phyloP scores from a whole-genome alignment of 2,888 invertebrate genomes.

The Drosophila emarginata region DNA sequence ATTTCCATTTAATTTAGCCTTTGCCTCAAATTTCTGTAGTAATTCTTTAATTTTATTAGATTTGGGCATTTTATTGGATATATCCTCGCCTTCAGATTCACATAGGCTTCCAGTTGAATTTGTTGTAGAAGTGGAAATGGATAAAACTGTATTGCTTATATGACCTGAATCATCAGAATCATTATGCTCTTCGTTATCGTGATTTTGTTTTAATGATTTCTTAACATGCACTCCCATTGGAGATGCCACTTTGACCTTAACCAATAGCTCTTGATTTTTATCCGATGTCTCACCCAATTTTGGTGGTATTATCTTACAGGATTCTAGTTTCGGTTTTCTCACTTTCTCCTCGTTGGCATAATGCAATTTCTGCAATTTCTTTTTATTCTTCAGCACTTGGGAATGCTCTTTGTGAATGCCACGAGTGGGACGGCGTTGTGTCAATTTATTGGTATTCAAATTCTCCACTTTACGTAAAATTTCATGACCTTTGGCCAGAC shows the following conservation, averaged over 20 bases:
- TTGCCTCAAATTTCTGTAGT: constrained; percentile 78
- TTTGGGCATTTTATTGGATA: constrained; percentile 40
- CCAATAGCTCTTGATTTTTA: constrained; percentile 79
- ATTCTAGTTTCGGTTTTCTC: constrained; percentile 74
- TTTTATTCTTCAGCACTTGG: constrained; percentile 52
- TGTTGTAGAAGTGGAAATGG: constrained; percentile 53
- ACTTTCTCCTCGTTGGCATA: constrained; percentile 80
- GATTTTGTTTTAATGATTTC: constrained; percentile 27
- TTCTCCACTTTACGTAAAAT: constrained; percentile 81
- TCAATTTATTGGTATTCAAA: constrained; percentile 50
- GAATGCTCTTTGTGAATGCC: constrained; percentile 57
- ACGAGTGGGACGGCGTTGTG: constrained; percentile 32
- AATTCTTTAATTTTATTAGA: constrained; percentile 77
- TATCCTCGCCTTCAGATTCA: constrained; percentile 59
- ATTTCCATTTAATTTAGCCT: not conserved
- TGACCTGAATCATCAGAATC: constrained; percentile 92
- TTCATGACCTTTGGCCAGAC: constrained; percentile 81
- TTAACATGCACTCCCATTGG: constrained; percentile 18
- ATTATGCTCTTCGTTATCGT: constrained; percentile 47
- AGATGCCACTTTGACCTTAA: constrained; percentile 65
- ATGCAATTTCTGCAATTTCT: constrained; percentile 62
- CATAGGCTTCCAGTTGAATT: constrained; percentile 65
- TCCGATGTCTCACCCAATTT: constrained; percentile 79
- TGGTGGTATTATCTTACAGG: constrained; percentile 81
- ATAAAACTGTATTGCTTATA: constrained; percentile 85